These are phyloP conservation scores for Sciaenops ocellatus DNA, from an alignment of 2,797 vertebrate species.

Conservation along the genomic window DNA sequence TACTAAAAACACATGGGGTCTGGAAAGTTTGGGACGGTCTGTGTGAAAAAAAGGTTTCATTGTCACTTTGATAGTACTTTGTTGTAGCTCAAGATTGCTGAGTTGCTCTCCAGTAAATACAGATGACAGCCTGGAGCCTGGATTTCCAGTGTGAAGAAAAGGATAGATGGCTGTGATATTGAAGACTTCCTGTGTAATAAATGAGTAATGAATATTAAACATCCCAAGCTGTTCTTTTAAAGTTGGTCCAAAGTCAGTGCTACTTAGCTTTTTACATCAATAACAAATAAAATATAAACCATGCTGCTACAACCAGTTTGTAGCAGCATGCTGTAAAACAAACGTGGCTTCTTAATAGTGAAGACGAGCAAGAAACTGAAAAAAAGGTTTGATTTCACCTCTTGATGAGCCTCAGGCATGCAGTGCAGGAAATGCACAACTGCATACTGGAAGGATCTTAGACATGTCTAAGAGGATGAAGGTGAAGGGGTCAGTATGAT, in stretches of 20 bases:
- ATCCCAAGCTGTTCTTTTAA: conserved; percentile 26
- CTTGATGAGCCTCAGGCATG: too few species aligned
- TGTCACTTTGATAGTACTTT: too few species aligned
- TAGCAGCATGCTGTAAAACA: neutral
- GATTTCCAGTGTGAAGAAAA: conserved; percentile 27
- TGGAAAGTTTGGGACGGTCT: too few species aligned
- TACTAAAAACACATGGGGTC: too few species aligned
- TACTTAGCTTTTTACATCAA: conserved; percentile 30
- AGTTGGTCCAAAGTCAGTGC: conserved; percentile 14
- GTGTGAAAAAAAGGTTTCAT: too few species aligned
- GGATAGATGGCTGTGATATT: conserved; percentile 37
- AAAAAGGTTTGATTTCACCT: too few species aligned
- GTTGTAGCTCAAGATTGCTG: too few species aligned
- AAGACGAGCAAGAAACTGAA: neutral
- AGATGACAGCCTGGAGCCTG: conserved; percentile 27
- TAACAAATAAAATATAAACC: neutral
- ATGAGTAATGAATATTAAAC: conserved; percentile 42
- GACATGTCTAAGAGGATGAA: too few species aligned
- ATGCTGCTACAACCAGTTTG: too few species aligned
- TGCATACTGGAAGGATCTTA: too few species aligned
- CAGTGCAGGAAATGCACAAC: too few species aligned
- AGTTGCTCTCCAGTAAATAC: conserved; percentile 9
- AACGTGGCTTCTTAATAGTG: neutral
- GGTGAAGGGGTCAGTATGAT: too few species aligned
- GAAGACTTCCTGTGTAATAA: conserved; percentile 34